These are phyloP conservation scores for Oscheius myriophilus DNA, from an alignment of 2,888 invertebrate species.

Conservation along the genomic window DNA sequence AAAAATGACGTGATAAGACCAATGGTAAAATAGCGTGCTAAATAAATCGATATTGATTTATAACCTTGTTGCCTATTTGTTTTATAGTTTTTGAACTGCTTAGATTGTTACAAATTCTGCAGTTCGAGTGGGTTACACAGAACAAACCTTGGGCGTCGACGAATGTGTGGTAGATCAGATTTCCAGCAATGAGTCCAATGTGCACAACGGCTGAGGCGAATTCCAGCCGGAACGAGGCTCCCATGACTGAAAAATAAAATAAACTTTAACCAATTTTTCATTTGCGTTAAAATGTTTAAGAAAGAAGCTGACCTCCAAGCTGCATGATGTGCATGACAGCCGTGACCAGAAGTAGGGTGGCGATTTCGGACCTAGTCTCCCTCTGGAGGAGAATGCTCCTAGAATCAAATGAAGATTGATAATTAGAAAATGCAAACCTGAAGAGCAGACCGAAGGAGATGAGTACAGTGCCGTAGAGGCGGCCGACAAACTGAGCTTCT, in stretches of 20 bases:
- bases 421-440: conserved; percentile 21
- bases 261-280: background rate
- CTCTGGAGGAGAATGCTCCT: conserved; percentile 44
- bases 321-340: conserved; percentile 36
- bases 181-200: conserved; percentile 31
- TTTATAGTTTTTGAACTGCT: too few species aligned
- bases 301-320: conserved; percentile 30
- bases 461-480: conserved; percentile 43
- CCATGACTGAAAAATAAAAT: conserved; percentile 30
- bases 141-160: conserved; percentile 47
- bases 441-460: conserved; percentile 45
- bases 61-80: too few species aligned
- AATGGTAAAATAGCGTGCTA: too few species aligned
- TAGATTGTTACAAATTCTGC: too few species aligned
- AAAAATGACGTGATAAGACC: too few species aligned
- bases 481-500: conserved; percentile 30
- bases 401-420: background rate
- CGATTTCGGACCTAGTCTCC: conserved; percentile 44
- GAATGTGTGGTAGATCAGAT: conserved; percentile 41
- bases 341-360: conserved; percentile 37
- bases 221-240: conserved; percentile 19
- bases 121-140: too few species aligned
- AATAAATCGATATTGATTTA: too few species aligned
- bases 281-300: background rate
- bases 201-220: conserved; percentile 10